phyloP scores from a whole-genome alignment of 2,888 invertebrate species.

The Eumerus sabulonum region DNA sequence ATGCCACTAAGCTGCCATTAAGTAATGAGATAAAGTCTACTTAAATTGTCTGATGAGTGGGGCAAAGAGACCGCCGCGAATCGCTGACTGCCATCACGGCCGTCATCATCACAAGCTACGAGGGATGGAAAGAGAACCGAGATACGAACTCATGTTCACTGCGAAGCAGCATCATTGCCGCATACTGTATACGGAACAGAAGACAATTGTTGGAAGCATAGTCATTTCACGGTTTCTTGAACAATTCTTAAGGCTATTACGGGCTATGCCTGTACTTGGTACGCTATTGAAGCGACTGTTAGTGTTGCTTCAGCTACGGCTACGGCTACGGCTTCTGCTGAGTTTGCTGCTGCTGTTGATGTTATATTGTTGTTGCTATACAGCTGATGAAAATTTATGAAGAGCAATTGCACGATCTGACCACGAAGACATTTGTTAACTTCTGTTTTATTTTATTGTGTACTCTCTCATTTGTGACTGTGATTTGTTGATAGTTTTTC shows the following conservation, averaged over 20 bases:
- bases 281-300: not conserved
- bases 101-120: constrained; percentile 6
- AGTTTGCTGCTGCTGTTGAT: too few species aligned
- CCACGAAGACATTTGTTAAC: constrained; percentile 50
- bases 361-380: too few species aligned
- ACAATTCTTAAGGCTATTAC: constrained; percentile 56
- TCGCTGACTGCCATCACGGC: constrained; percentile 40
- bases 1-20: constrained; percentile 67
- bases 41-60: constrained; percentile 50
- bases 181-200: not conserved
- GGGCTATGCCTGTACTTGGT: not conserved
- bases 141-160: not conserved
- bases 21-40: constrained; percentile 67
- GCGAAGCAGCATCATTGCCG: constrained; percentile 8
- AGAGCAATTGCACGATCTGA: constrained; percentile 42
- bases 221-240: constrained; percentile 59
- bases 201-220: constrained; percentile 48
- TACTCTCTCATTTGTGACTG: constrained; percentile 2
- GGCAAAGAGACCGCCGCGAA: constrained; percentile 45
- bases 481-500: constrained; percentile 32
- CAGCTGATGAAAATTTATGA: constrained; percentile 51
- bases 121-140: not conserved
- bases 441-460: constrained; percentile 45
- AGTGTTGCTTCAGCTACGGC: too few species aligned
- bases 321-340: too few species aligned